Evolutionary conservation across 1,140 invertebrate species (phyloP).

Genomic region (Riptortus pedestris): DNA sequence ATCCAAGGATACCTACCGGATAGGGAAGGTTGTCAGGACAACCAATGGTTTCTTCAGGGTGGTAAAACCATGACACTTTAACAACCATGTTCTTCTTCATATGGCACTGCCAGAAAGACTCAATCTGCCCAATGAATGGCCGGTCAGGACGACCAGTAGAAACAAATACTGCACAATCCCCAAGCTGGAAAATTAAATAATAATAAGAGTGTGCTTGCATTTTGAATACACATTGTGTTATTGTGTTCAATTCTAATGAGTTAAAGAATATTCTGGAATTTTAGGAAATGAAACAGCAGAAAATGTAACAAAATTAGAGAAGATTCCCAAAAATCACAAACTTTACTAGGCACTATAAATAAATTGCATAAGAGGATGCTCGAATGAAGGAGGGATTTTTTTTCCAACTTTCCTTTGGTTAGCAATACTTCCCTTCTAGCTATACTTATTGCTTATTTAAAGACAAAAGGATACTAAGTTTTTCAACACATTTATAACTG

Average conservation of each 20-base stretch:
- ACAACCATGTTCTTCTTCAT: constrained; percentile 78
- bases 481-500: too few species aligned
- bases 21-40: constrained; percentile 53
- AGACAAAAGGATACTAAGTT: too few species aligned
- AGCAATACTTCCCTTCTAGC: too few species aligned
- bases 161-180: constrained; percentile 82
- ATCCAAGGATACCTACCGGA: too few species aligned
- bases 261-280: not conserved
- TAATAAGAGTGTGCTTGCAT: not conserved
- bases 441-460: too few species aligned
- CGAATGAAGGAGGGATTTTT: too few species aligned
- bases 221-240: not conserved
- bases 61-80: constrained; percentile 91
- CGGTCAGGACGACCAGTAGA: constrained; percentile 78
- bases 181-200: constrained; percentile 48
- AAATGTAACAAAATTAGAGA: not conserved
- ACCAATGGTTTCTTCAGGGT: constrained; percentile 81
- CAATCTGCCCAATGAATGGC: constrained; percentile 83
- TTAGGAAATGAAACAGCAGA: not conserved
- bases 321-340: too few species aligned
- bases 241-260: not conserved
- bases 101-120: constrained; percentile 76
- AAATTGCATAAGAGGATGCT: too few species aligned
- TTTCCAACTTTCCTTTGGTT: too few species aligned
- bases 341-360: too few species aligned